Evolutionary conservation across 2,113 vertebrate genomes (phyloP).

Genomic region (Chamaea fasciata): DNA sequence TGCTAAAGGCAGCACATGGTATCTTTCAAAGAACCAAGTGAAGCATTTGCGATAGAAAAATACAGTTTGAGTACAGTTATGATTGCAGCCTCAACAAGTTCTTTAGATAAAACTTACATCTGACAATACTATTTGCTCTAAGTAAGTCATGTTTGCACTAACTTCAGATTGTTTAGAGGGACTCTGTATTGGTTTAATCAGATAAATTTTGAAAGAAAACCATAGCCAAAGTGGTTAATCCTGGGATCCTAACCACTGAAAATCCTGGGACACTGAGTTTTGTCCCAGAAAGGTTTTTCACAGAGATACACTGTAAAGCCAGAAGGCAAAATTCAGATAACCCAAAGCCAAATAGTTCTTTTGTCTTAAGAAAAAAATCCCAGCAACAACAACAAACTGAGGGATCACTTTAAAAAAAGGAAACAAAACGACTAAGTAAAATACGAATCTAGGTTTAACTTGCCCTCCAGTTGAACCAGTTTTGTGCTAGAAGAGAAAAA

Average conservation of each 20-base stretch:
- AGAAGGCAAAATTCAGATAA: neutral
- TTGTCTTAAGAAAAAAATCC: neutral
- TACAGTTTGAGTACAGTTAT: neutral
- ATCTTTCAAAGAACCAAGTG: neutral
- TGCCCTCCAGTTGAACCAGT: conserved; percentile 19
- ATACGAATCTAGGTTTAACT: neutral
- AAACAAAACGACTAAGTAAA: neutral
- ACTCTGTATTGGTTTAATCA: neutral
- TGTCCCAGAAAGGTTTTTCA: neutral
- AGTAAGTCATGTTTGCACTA: neutral
- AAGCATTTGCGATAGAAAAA: neutral
- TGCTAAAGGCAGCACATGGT: neutral
- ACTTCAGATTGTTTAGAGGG: neutral
- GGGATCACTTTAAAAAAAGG: neutral
- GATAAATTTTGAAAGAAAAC: neutral
- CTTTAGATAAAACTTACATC: neutral
- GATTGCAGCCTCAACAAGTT: neutral
- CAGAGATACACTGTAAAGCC: neutral
- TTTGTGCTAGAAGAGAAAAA: neutral
- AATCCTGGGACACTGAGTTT: neutral
- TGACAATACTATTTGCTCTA: neutral
- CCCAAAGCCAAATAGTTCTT: neutral
- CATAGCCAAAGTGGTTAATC: neutral
- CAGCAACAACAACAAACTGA: neutral
- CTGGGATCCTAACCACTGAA: neutral